These are phyloP conservation scores for Tachypleus tridentatus DNA, from an alignment of 1,140 invertebrate genomes.

Conservation along the genomic window DNA sequence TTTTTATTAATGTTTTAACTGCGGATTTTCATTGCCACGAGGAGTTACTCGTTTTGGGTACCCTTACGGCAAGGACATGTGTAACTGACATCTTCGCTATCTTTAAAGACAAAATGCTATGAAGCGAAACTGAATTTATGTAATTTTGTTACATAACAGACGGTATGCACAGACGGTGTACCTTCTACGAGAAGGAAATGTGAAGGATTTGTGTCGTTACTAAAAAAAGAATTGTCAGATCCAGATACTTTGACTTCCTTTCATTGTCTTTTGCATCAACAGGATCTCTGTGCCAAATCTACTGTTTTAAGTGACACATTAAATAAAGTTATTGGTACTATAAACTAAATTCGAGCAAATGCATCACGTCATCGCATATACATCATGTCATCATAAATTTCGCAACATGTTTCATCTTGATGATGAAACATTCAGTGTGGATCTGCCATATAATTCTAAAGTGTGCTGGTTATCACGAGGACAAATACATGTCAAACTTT, in stretches of 20 bases:
- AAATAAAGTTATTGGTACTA: no score
- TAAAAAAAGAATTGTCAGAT: constrained; percentile 1
- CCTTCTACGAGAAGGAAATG: neutral
- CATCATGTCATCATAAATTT: no score
- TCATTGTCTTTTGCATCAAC: constrained; percentile 1
- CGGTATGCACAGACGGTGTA: no score
- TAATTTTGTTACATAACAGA: neutral
- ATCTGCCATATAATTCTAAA: no score
- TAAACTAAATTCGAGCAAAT: no score
- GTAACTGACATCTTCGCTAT: neutral
- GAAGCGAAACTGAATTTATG: neutral
- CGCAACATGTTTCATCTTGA: no score
- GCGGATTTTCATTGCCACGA: no score
- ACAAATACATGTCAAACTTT: no score
- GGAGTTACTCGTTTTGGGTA: no score
- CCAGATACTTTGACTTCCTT: constrained; percentile 1
- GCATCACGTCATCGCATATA: no score
- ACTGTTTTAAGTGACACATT: neutral
- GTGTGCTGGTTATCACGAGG: no score
- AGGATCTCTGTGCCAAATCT: constrained; percentile 2
- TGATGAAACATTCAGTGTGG: no score
- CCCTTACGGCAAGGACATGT: neutral
- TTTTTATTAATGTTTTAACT: neutral
- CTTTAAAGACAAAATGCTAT: neutral
- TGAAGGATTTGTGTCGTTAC: neutral